A percentile compares a stretch with the other conserved stretches of the same genome.
phyloP scores from a whole-genome alignment of 1,140 invertebrate species.

The Anthonomus grandis region DNA sequence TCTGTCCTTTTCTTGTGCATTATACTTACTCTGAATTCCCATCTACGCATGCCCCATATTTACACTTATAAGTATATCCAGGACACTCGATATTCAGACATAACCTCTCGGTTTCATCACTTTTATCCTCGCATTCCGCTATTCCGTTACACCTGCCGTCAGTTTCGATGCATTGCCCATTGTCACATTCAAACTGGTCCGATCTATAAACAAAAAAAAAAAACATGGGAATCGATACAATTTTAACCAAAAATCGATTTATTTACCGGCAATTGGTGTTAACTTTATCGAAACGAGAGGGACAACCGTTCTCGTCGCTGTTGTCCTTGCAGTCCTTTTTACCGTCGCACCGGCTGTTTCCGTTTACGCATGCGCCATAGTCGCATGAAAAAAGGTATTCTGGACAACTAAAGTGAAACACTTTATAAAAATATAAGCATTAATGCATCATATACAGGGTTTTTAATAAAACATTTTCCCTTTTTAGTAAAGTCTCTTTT shows the following conservation, averaged over 20 bases:
- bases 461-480: too few relatives aligned
- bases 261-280: constrained; percentile 29
- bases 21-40: constrained; percentile 24
- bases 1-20: too few relatives aligned
- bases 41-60: constrained; percentile 42
- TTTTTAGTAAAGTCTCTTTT: too few relatives aligned
- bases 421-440: not conserved
- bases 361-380: constrained; percentile 56
- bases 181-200: constrained; percentile 53
- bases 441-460: not conserved
- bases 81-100: constrained; percentile 36
- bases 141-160: constrained; percentile 52
- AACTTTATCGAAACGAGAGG: constrained; percentile 3
- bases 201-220: constrained; percentile 27
- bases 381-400: constrained; percentile 51
- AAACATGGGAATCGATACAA: not conserved
- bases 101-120: constrained; percentile 57
- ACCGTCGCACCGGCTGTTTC: constrained; percentile 55
- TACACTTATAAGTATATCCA: constrained; percentile 34
- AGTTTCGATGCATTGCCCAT: constrained; percentile 56
- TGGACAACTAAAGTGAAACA: constrained; percentile 39
- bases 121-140: constrained; percentile 57
- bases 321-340: constrained; percentile 56
- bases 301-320: constrained; percentile 53
- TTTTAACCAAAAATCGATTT: not conserved